Evolutionary conservation across 92 coral and sea anemone genomes (phyloP), one percentile per base, ranked within the genome.

Genomic region (Umimayanthus kanabou): DNA sequence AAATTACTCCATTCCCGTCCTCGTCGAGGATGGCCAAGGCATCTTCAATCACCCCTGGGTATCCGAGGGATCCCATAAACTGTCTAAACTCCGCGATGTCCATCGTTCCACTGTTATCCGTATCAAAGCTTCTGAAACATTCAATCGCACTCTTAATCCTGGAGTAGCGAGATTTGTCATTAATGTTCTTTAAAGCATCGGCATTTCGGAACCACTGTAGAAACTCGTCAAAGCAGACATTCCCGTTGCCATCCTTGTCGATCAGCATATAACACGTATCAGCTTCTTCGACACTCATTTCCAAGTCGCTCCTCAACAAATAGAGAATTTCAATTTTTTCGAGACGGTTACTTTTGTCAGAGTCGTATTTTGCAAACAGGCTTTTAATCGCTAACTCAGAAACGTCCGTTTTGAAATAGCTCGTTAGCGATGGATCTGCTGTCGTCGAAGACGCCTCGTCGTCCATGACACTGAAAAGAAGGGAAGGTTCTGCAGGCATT

Each of bases 211-310:
- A 82, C 98, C 98, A 97, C 18, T 82, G 86, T 42, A 84, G 72
- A 64, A 97, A 90, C 84, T 97, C 99, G 28, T 95, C 92, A 85
- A 91, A 97, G 8, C 85, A 82, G 11, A 97, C 91, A 0, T 70
- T 71, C 16, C 98, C 96, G 30, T 85, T 87, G n/a, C 98, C 98
- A 81, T 97, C 98, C 87, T 91, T 93, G 85, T 97, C 99, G 4
- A 97, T 82, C 1, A 93, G 78, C 91, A 95, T 81, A 64, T 90
- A 71, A 39, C 90, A 88, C 1, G 95, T 92, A 49, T 94, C 95
- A 29, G 98, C 98, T 89, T 95, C 94, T 0, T 88, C 81, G 3
- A 80, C 85, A 2, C 87, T 89, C 95, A 97, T 65, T 5, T 95
- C 99, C 88, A 97, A 66, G 83, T 97, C 98, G 0, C 89, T 88